These are phyloP conservation scores for Casuarius casuarius DNA, from an alignment of 2,113 vertebrate species.

Conservation along the genomic window DNA sequence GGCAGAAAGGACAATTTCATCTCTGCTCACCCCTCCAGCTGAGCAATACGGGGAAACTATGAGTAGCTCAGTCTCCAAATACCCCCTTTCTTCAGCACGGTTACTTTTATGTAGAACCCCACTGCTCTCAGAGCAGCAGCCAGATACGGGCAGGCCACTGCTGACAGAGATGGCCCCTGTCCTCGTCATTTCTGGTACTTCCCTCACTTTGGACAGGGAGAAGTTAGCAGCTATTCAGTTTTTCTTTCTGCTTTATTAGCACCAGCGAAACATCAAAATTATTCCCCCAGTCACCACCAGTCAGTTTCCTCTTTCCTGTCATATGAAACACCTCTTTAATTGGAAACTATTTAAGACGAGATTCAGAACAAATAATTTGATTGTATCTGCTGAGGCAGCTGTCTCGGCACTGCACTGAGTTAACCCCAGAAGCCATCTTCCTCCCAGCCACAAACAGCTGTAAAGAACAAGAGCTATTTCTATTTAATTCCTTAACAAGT, in stretches of 20 bases:
- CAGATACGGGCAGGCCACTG: neutral
- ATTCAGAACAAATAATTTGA: neutral
- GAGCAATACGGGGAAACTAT: neutral
- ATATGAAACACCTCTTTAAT: neutral
- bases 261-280: neutral
- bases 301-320: neutral
- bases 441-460: neutral
- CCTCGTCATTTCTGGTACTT: neutral
- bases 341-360: neutral
- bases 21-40: neutral
- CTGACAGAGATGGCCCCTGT: neutral
- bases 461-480: neutral
- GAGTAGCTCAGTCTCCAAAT: neutral
- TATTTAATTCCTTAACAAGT: neutral
- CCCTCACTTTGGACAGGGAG: accelerated
- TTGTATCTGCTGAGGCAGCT: neutral
- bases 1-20: neutral
- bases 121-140: neutral
- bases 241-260: neutral
- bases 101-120: neutral
- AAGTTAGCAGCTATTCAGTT: neutral
- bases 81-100: accelerated
- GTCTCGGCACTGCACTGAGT: neutral
- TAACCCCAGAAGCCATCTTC: neutral
- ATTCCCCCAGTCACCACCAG: neutral